phyloP scores from a whole-genome alignment of 2,797 vertebrate species.

The Pipistrellus kuhlii region DNA sequence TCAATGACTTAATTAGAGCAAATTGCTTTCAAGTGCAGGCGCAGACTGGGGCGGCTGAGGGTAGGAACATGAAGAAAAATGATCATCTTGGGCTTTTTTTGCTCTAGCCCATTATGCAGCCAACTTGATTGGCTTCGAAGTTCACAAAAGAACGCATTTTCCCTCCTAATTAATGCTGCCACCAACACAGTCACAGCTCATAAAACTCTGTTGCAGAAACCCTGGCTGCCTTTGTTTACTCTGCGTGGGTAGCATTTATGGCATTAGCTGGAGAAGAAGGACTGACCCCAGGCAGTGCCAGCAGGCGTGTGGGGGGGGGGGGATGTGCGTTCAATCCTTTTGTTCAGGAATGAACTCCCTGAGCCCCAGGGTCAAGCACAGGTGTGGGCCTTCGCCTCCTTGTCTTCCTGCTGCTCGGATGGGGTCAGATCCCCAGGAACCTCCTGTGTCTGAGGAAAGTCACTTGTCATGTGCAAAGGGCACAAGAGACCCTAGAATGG shows the following conservation, averaged over 20 bases:
- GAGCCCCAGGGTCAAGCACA: background rate
- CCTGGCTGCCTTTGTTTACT: background rate
- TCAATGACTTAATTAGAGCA: background rate
- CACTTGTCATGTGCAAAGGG: background rate
- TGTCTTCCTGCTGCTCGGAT: background rate
- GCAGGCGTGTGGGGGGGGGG: too few species aligned
- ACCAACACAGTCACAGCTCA: background rate
- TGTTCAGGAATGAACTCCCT: background rate
- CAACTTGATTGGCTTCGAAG: background rate
- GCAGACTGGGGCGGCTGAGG: background rate
- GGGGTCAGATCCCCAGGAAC: background rate
- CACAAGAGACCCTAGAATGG: background rate
- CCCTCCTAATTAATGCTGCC: background rate
- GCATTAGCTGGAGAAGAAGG: background rate
- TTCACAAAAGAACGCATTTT: background rate
- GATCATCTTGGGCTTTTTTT: background rate
- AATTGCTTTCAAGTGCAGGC: background rate
- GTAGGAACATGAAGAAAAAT: conserved; percentile 26
- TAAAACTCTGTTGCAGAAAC: background rate
- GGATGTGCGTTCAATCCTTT: background rate
- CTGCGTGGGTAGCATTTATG: background rate
- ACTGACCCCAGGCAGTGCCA: background rate
- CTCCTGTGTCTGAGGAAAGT: background rate
- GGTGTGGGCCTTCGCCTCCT: background rate
- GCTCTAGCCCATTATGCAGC: background rate